These are phyloP conservation scores for Rhopalosiphum nymphaeae DNA, from an alignment of 2,888 invertebrate genomes.

Conservation along the genomic window DNA sequence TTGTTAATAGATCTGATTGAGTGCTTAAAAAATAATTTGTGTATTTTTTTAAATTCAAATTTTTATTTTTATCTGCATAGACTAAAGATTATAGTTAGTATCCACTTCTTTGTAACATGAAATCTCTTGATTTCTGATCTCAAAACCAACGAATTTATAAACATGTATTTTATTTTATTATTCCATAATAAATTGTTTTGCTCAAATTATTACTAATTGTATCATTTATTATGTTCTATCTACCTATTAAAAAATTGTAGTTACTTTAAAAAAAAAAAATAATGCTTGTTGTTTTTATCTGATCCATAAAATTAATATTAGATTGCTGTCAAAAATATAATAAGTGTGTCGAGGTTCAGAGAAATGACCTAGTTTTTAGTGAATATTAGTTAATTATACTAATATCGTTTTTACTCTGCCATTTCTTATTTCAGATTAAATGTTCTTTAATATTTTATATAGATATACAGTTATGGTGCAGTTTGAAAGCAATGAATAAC, in stretches of 20 bases:
- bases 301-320: neutral
- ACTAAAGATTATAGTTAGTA: neutral
- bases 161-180: neutral
- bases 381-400: neutral
- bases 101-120: neutral
- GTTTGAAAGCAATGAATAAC: too few relatives aligned
- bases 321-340: neutral
- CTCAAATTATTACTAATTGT: neutral
- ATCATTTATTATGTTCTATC: neutral
- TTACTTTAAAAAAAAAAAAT: neutral
- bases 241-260: neutral
- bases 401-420: neutral
- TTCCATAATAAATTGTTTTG: conserved; percentile 10
- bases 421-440: neutral
- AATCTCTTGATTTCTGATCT: conserved; percentile 50
- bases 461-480: too few relatives aligned
- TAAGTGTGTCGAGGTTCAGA: neutral
- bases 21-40: neutral
- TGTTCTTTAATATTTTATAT: too few relatives aligned
- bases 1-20: conserved; percentile 7
- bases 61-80: neutral
- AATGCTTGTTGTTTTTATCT: neutral
- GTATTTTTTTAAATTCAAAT: neutral
- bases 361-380: neutral
- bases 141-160: conserved; percentile 8